Evolutionary conservation across 2,888 invertebrate genomes (phyloP).

Genomic region (Dermolepida albohirtum): DNA sequence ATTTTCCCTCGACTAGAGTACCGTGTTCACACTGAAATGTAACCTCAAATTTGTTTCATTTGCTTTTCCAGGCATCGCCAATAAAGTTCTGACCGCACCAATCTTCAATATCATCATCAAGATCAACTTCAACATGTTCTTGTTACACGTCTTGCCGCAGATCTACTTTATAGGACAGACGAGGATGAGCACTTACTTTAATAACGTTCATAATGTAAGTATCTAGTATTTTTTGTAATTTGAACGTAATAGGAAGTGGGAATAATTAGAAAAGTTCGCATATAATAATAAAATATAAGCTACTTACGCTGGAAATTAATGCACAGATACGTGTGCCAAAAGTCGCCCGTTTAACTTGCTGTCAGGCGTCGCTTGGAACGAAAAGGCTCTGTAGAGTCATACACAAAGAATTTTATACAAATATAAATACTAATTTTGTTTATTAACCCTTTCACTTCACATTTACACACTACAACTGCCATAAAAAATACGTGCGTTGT

Average conservation of each 20-base stretch:
- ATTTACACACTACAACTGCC: no score
- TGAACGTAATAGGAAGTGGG: not conserved
- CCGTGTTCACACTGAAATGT: not conserved
- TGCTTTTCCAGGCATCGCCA: conserved; percentile 33
- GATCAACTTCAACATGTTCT: conserved; percentile 42
- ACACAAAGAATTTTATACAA: no score
- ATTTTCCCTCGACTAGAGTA: conserved; percentile 1
- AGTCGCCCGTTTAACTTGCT: no score
- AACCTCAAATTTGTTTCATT: not conserved
- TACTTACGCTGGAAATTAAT: no score
- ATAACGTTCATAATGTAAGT: conserved; percentile 26
- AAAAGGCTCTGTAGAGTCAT: no score
- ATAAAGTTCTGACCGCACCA: conserved; percentile 33
- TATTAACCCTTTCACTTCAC: no score
- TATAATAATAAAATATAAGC: no score
- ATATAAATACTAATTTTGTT: no score
- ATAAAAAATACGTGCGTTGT: no score
- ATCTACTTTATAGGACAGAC: conserved; percentile 29
- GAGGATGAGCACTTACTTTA: conserved; percentile 34
- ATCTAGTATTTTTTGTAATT: not conserved
- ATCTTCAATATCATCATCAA: conserved; percentile 39
- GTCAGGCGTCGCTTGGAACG: no score
- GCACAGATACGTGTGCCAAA: no score
- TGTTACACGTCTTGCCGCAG: conserved; percentile 40
- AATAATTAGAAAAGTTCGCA: no score